Evolutionary conservation across 2,797 vertebrate species (phyloP).

Genomic region (Brachymystax lenok): DNA sequence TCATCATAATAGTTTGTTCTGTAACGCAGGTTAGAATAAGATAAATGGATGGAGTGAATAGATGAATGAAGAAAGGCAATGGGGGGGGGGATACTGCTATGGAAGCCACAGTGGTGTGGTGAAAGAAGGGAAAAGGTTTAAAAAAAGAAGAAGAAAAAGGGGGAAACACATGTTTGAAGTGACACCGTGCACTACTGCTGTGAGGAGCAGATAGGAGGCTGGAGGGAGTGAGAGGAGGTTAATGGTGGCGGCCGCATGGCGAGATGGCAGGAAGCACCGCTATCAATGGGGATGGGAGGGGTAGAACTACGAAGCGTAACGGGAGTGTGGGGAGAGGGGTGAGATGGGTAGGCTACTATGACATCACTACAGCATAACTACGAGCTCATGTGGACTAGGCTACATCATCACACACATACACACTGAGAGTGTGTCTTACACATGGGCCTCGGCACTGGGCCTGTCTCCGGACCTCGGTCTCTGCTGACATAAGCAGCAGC

Average conservation of each 20-base stretch:
- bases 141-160: constrained; percentile 24
- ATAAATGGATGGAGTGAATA: background rate
- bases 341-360: constrained; percentile 65
- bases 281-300: constrained; percentile 7
- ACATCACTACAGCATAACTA: constrained; percentile 66
- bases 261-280: background rate
- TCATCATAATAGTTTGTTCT: too few relatives aligned
- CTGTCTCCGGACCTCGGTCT: constrained; percentile 96
- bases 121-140: constrained; percentile 35
- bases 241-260: background rate
- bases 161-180: constrained; percentile 14
- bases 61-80: background rate
- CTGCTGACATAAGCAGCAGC: constrained; percentile 98
- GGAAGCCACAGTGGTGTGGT: constrained; percentile 27
- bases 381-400: background rate
- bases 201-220: constrained; percentile 9
- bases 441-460: constrained; percentile 81
- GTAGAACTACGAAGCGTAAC: constrained; percentile 56
- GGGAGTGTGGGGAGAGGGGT: constrained; percentile 61
- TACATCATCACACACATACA: constrained; percentile 16
- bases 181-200: background rate
- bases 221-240: constrained; percentile 13
- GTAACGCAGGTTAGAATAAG: background rate
- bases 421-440: constrained; percentile 84
- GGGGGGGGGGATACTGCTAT: too few relatives aligned